Percentiles rank a stretch among this genome's conserved stretches.
Evolutionary conservation across 2,113 vertebrate species (phyloP).

Genomic region (Oxygymnocypris stewartii): DNA sequence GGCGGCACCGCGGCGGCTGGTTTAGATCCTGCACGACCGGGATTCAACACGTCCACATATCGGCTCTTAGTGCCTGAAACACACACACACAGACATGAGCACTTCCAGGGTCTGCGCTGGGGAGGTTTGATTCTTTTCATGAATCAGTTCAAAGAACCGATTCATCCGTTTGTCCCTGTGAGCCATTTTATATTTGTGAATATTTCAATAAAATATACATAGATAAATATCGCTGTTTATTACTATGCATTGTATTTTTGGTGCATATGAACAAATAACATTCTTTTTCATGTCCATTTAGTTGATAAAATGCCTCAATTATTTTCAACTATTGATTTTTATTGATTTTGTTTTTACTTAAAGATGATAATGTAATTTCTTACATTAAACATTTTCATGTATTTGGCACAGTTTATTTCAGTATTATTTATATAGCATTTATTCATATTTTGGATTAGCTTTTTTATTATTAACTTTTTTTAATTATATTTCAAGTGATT

Average conservation of each 20-base stretch:
- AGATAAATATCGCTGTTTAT: neutral
- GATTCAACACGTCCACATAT: slow-evolving; percentile 94
- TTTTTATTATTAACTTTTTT: neutral
- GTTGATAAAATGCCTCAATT: neutral
- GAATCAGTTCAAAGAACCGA: neutral
- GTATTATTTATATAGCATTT: neutral
- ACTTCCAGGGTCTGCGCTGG: neutral
- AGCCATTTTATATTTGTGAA: neutral
- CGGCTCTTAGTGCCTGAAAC: slow-evolving; percentile 77
- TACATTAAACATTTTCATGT: neutral
- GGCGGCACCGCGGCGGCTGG: slow-evolving; percentile 72
- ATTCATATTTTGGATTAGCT: neutral
- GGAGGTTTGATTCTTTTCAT: no score
- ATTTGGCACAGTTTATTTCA: neutral
- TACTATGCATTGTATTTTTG: neutral
- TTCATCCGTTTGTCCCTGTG: neutral
- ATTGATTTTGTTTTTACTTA: neutral
- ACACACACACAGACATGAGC: neutral
- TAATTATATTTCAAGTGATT: neutral
- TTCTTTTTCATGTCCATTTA: neutral
- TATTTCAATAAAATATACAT: neutral
- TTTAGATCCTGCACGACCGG: slow-evolving; percentile 74
- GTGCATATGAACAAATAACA: neutral
- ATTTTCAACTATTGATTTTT: neutral
- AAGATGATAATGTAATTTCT: neutral